Evolutionary conservation across 2,888 invertebrate species (phyloP).

Genomic region (Eilema griseolum): DNA sequence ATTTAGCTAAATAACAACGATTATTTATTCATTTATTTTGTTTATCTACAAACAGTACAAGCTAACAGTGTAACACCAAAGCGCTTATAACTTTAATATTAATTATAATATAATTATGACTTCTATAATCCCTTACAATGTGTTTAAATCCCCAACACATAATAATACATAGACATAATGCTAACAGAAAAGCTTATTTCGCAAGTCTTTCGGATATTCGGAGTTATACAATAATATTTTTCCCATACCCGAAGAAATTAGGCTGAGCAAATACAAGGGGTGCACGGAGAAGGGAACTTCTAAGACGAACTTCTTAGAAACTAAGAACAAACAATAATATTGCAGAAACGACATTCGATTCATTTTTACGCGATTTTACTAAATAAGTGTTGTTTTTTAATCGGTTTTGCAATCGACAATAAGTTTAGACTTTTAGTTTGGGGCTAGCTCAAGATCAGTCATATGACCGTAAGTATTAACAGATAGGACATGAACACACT

Average conservation of each 20-base stretch:
- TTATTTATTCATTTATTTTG: no score
- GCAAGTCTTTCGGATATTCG: slow-evolving; percentile 26
- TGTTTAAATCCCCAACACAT: background rate
- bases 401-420: no score
- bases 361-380: background rate
- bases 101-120: no score
- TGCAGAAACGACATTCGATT: slow-evolving; percentile 27
- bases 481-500: no score
- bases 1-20: background rate
- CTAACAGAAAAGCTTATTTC: slow-evolving; percentile 27
- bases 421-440: no score
- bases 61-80: no score
- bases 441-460: no score
- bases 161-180: background rate
- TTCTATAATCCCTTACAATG: background rate
- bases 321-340: slow-evolving; percentile 59
- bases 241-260: slow-evolving; percentile 70
- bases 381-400: no score
- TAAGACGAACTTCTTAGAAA: slow-evolving; percentile 59
- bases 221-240: slow-evolving; percentile 67
- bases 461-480: no score
- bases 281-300: slow-evolving; percentile 51
- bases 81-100: no score
- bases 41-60: no score
- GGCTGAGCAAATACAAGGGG: slow-evolving; percentile 71